Conservation (phyloP, 2,888 invertebrate species). For the Polydrusus tereticollis region DNA sequence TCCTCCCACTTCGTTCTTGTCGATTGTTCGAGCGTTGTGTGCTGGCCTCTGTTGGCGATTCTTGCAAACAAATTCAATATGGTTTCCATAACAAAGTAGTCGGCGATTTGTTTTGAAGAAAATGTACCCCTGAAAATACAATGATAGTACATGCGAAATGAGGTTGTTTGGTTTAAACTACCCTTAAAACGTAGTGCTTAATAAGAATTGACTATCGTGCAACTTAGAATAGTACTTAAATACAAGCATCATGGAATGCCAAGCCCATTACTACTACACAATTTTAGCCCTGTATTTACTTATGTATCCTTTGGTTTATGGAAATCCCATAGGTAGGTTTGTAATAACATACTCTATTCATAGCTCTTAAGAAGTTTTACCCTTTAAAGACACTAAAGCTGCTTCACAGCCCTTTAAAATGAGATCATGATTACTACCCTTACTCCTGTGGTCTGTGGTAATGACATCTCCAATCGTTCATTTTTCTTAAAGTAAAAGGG, state of each 20-base stretch:
- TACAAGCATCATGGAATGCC: conserved; percentile 66
- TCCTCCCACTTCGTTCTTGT: not conserved
- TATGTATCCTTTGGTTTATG: conserved; percentile 56
- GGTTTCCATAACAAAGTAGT: conserved; percentile 61
- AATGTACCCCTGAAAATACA: conserved; percentile 54
- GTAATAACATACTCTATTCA: conserved; percentile 12
- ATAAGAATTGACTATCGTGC: conserved; percentile 49
- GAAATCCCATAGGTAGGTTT: conserved; percentile 63
- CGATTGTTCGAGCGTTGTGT: not conserved
- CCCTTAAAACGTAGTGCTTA: conserved; percentile 55
- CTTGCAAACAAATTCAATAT: conserved; percentile 55
- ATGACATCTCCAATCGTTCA: not conserved
- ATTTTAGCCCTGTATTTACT: conserved; percentile 60
- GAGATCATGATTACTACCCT: not conserved
- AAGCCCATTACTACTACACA: conserved; percentile 63
- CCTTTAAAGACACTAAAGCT: not conserved
- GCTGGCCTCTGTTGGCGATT: conserved; percentile 19
- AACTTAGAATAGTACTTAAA: conserved; percentile 52
- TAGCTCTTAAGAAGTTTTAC: not conserved
- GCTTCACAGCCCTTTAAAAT: not conserved
- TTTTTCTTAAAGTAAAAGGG: too few relatives aligned
- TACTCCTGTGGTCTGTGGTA: not conserved
- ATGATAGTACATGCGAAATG: conserved; percentile 56
- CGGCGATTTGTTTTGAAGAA: conserved; percentile 59
- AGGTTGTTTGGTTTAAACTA: conserved; percentile 54